Percentiles rank a stretch among this genome's conserved stretches.
These are phyloP conservation scores for Prenolepis imparis DNA, from an alignment of 2,888 invertebrate genomes.

Conservation along the genomic window DNA sequence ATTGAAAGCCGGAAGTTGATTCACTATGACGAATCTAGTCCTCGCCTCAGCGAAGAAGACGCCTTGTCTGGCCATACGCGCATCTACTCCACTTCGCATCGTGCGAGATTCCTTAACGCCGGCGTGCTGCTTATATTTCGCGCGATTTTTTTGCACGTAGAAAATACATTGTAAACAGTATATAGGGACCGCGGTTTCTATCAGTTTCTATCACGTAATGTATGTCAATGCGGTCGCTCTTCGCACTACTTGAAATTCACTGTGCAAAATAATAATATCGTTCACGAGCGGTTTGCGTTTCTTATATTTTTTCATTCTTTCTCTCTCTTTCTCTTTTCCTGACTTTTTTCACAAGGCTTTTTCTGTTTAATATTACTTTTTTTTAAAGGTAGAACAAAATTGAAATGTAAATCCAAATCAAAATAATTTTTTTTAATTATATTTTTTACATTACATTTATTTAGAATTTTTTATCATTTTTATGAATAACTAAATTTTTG, in stretches of 20 bases:
- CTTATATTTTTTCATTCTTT: conserved; percentile 11
- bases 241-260: neutral
- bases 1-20: conserved; percentile 72
- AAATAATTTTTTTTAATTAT: neutral
- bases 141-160: conserved; percentile 3
- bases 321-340: neutral
- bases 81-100: conserved; percentile 1
- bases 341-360: neutral
- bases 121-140: conserved; percentile 14
- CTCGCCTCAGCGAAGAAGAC: conserved; percentile 20
- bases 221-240: conserved; percentile 19
- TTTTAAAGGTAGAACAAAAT: neutral
- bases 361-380: neutral
- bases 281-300: conserved; percentile 19
- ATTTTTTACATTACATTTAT: neutral
- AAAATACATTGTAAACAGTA: conserved; percentile 10
- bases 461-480: neutral
- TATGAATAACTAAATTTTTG: neutral
- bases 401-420: neutral
- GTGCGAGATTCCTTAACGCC: neutral
- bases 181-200: neutral
- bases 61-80: conserved; percentile 1
- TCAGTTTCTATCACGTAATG: conserved; percentile 11
- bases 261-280: conserved; percentile 33
- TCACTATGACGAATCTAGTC: conserved; percentile 43